Base-by-base conservation (phyloP, 2,888 invertebrate species). In the Eulithis prunata region DNA sequence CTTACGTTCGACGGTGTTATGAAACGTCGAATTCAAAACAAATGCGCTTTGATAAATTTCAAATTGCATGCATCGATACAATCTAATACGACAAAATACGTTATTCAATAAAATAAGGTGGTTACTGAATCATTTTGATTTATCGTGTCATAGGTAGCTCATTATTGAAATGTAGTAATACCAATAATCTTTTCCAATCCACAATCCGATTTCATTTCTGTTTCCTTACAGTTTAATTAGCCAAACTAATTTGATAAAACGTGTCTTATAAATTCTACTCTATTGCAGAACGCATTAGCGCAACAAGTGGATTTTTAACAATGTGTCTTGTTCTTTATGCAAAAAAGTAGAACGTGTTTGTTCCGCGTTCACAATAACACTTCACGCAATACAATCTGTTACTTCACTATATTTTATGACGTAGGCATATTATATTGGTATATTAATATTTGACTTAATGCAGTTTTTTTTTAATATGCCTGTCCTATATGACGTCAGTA, bases 221-320 rank as follows among this genome's bases (percentile, higher is more conserved):
- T 62, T 66, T 66, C 66, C 58, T 62, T 36, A 60, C 54, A 61
- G 60, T 43, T 49, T 45, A 62, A 66, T 62, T 66, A 62, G 47
- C 32, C 13, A 36, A 13, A 57, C 49, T 49, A 49, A 38, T 47
- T 7, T 32, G 12, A 55, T 46, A 60, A 47, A 13, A 3, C 54
- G n/a, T 45, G 51, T 46, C 14, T 54, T 58, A 64, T 12, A 21
- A 54, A 59, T 46, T 49, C 60, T 36, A 32, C 43, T 4, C 11
- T 45, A 64, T 56, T 46, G 51, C 59, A 45, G 54, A 55, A 56
- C 51, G 51, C 36, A 51, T 60, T 56, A 59, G 13, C 56, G 49
- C n/a, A 64, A 49, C 36, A 28, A 41, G 32, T 32, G 46, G 8
- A 14, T 54, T 54, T 56, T 49, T 21, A 59, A 64, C 59, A 60